Conservation (phyloP, 1,140 invertebrate species). For the Bradynema listronoti region DNA sequence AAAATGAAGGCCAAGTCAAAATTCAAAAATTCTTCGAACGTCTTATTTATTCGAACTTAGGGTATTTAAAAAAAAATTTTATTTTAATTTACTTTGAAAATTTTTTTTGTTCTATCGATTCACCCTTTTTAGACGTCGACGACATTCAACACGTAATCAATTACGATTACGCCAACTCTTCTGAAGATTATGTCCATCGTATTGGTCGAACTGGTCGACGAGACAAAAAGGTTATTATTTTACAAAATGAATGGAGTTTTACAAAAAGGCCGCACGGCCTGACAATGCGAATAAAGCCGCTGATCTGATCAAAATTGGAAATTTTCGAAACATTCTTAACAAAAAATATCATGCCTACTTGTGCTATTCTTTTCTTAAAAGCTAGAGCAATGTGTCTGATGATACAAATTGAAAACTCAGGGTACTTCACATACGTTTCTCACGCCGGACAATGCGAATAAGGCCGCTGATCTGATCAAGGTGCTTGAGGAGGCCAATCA, state of each 20-base stretch:
- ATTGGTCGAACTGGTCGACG: conserved; percentile 91
- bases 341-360: no score
- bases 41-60: no score
- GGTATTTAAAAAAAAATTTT: no score
- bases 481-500: conserved; percentile 50
- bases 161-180: conserved; percentile 86
- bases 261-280: no score
- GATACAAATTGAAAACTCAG: conserved; percentile 11
- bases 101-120: background rate
- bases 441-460: conserved; percentile 72
- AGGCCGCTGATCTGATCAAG: conserved; percentile 51
- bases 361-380: no score
- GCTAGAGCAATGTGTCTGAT: background rate
- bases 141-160: conserved; percentile 99
- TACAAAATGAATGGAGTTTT: no score
- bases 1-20: no score
- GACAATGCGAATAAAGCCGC: no score
- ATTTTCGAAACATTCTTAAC: no score
- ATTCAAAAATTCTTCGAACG: no score
- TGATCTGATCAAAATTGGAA: no score
- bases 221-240: conserved; percentile 61
- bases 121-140: conserved; percentile 71
- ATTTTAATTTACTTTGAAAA: background rate
- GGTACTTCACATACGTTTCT: conserved; percentile 98
- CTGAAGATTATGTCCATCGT: conserved; percentile 80